Conservation (phyloP, 2,888 invertebrate genomes). For the Drosophila pegasa region DNA sequence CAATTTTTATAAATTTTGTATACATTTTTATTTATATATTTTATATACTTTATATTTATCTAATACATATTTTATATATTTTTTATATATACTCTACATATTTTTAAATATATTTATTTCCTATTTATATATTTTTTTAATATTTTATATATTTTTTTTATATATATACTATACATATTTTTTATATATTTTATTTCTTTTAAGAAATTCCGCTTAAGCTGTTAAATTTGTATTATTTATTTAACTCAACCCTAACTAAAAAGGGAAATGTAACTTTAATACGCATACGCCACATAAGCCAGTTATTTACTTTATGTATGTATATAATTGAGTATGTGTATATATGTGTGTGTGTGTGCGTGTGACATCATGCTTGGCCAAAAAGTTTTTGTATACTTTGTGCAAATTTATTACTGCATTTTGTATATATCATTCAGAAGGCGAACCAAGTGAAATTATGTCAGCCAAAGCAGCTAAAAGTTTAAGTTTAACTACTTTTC, state of each 20-base stretch:
- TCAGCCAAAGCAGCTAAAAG: conserved; percentile 66
- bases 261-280: conserved; percentile 43
- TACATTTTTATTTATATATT: no score
- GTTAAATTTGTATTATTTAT: not conserved
- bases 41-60: no score
- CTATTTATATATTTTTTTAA: not conserved
- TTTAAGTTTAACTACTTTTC: conserved; percentile 77
- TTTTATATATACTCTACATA: not conserved
- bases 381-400: conserved; percentile 60
- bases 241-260: conserved; percentile 1
- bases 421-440: conserved; percentile 67
- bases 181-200: no score
- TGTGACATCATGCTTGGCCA: conserved; percentile 3
- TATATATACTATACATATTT: not conserved
- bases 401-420: conserved; percentile 65
- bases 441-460: conserved; percentile 63
- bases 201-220: not conserved
- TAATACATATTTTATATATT: no score
- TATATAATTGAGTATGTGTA: not conserved
- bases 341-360: not conserved
- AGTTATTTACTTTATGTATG: conserved; percentile 9
- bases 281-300: conserved; percentile 40
- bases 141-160: not conserved
- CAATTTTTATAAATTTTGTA: no score
- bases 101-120: not conserved